Evolutionary conservation across 2,797 vertebrate genomes (phyloP).

Genomic region (Hippoglossus hippoglossus): DNA sequence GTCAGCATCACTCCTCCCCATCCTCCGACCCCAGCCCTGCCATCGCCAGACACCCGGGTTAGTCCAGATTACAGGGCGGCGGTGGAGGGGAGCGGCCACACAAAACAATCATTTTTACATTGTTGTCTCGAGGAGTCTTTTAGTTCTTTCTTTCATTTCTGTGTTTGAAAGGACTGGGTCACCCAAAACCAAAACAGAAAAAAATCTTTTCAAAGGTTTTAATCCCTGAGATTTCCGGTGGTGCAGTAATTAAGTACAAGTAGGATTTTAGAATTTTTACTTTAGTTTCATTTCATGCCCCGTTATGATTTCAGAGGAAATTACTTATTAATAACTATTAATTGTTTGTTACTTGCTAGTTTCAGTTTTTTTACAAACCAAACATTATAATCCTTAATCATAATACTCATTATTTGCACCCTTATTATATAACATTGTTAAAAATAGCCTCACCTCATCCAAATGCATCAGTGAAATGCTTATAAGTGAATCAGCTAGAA

Average conservation of each 20-base stretch:
- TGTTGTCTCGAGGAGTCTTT: conserved; percentile 27
- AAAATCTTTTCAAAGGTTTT: background rate
- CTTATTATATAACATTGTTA: no score
- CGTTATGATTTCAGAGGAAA: no score
- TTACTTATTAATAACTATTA: no score
- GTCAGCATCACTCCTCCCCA: conserved; percentile 65
- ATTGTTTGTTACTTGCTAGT: no score
- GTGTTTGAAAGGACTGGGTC: conserved; percentile 5
- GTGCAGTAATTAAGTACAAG: background rate
- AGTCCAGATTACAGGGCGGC: conserved; percentile 67
- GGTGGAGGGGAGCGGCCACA: conserved; percentile 38
- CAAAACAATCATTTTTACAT: conserved; percentile 62
- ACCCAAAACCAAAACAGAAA: background rate
- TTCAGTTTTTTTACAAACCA: no score
- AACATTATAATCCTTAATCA: no score
- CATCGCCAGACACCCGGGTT: conserved; percentile 57
- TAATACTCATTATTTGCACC: no score
- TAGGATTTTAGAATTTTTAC: no score
- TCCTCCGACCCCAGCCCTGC: conserved; percentile 1
- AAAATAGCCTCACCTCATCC: no score
- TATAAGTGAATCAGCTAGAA: no score
- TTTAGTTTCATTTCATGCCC: no score
- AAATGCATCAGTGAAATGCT: no score
- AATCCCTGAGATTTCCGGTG: background rate
- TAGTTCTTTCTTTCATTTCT: background rate